Evolutionary conservation across 64 coral and sea anemone species (phyloP).

Genomic region (Actinia equina): DNA sequence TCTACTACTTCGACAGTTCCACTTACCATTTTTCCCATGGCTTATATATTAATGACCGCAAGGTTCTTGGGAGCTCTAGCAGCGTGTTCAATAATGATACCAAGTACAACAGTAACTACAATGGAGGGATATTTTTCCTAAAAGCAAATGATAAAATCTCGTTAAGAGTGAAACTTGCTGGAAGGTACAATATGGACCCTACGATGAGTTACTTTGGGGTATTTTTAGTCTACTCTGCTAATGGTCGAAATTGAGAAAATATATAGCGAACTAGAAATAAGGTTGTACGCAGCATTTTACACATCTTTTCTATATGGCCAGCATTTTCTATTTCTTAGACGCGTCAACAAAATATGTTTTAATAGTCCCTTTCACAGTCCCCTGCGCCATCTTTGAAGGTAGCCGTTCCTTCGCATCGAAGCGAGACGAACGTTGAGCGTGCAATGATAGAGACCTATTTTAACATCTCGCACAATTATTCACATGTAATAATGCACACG

Average conservation of each 20-base stretch:
- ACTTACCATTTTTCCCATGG: slow-evolving; percentile 37
- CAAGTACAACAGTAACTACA: slow-evolving; percentile 48
- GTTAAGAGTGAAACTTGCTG: slow-evolving; percentile 13
- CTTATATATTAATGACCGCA: slow-evolving; percentile 20
- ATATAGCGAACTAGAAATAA: not conserved
- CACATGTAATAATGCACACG: too few species aligned
- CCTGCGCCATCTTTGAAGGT: too few species aligned
- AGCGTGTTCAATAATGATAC: not conserved
- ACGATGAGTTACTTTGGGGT: slow-evolving; percentile 52
- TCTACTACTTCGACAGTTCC: slow-evolving; percentile 30
- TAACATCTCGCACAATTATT: too few species aligned
- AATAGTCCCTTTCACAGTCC: not conserved
- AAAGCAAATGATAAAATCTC: slow-evolving; percentile 32
- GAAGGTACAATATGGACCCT: slow-evolving; percentile 20
- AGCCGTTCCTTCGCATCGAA: too few species aligned
- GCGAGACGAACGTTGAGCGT: too few species aligned
- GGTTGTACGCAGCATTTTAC: not conserved
- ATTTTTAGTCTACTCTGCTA: slow-evolving; percentile 34
- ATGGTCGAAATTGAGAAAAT: not conserved
- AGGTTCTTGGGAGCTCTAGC: slow-evolving; percentile 33
- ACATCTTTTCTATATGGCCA: not conserved
- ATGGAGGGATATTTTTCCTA: slow-evolving; percentile 37
- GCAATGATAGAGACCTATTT: too few species aligned
- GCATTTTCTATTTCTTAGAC: not conserved
- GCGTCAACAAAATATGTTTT: not conserved